Percentiles rank a stretch among this genome's conserved stretches.
phyloP scores from a whole-genome alignment of 2,113 vertebrate species.

The Chaetorhynchus papuensis region DNA sequence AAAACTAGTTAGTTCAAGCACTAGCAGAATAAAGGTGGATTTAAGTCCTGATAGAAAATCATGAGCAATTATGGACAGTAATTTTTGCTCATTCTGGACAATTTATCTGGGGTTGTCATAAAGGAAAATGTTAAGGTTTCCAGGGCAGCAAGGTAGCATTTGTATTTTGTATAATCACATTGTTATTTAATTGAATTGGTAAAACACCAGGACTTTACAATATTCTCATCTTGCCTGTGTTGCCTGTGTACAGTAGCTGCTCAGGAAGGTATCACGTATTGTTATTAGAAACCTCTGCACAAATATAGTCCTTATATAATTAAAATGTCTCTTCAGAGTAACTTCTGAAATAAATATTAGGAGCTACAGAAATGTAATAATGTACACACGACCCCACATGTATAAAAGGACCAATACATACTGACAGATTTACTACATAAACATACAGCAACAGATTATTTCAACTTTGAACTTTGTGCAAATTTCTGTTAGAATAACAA shows the following conservation, averaged over 20 bases:
- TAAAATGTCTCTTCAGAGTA: not conserved
- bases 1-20: not conserved
- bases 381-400: not conserved
- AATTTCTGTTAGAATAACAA: not conserved
- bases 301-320: not conserved
- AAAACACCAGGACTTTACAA: not conserved
- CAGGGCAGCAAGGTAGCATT: not conserved
- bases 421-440: not conserved
- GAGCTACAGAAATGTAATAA: not conserved
- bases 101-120: not conserved
- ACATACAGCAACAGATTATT: not conserved
- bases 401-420: not conserved
- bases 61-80: not conserved
- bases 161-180: not conserved
- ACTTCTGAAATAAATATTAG: not conserved
- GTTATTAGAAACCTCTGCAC: not conserved
- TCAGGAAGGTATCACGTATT: not conserved
- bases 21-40: not conserved
- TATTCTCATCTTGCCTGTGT: not conserved
- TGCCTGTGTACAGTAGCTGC: not conserved
- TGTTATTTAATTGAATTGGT: not conserved
- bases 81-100: not conserved
- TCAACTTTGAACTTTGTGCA: not conserved
- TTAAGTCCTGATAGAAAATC: not conserved
- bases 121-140: not conserved